Evolutionary conservation across 1,140 invertebrate species (phyloP).

Genomic region (Caenorhabditis latens): DNA sequence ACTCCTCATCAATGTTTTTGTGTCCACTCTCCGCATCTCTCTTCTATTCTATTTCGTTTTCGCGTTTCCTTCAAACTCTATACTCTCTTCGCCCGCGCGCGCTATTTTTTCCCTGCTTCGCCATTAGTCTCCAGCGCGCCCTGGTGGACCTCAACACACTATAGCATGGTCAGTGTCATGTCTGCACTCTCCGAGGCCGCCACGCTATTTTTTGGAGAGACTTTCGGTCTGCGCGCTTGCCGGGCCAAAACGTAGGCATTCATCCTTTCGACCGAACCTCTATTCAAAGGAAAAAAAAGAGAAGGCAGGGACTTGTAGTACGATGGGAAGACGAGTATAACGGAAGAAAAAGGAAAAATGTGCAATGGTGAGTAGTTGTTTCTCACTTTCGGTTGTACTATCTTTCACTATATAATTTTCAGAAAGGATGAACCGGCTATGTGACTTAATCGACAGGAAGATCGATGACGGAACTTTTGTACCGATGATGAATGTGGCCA

Average conservation of each 20-base stretch:
- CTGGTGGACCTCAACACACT: not conserved
- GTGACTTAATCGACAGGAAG: slow-evolving; percentile 46
- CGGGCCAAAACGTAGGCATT: not conserved
- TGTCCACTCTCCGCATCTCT: not conserved
- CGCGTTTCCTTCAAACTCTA: not conserved
- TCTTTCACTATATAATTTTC: not conserved
- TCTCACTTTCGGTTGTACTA: not conserved
- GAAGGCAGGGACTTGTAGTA: not conserved
- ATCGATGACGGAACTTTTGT: slow-evolving; percentile 47
- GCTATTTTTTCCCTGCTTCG: not conserved
- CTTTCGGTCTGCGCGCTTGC: not conserved
- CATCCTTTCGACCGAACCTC: not conserved
- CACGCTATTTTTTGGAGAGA: not conserved
- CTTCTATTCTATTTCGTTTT: not conserved
- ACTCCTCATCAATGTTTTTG: slow-evolving; percentile 1
- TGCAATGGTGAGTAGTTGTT: not conserved
- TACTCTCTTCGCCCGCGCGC: not conserved
- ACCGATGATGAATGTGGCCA: not conserved
- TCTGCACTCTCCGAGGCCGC: not conserved
- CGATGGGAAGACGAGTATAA: slow-evolving; percentile 33
- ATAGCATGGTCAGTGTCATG: not conserved
- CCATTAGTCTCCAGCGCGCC: not conserved
- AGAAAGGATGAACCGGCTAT: slow-evolving; percentile 23
- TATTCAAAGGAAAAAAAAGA: slow-evolving; percentile 14
- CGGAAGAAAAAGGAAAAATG: slow-evolving; percentile 31